Conservation (phyloP, 2,113 vertebrate species). For the Gymnorhina tibicen region DNA sequence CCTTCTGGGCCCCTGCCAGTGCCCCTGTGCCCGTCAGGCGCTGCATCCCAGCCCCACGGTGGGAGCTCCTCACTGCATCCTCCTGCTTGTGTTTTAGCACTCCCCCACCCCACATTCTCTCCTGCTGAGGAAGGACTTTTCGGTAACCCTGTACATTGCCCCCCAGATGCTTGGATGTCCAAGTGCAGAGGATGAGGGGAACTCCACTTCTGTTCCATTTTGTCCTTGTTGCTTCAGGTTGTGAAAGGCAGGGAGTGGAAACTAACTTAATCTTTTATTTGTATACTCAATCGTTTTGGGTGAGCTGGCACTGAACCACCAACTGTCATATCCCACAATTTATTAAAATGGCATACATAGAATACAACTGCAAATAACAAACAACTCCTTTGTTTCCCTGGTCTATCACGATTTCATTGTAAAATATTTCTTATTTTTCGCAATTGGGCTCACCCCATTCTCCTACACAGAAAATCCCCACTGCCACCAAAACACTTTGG, state of each 20-base stretch:
- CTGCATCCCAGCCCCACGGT: neutral
- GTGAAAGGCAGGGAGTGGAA: neutral
- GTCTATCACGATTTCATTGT: neutral
- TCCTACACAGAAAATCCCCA: neutral
- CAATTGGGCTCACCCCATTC: neutral
- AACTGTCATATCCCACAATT: neutral
- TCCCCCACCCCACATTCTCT: neutral
- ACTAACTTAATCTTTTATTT: neutral
- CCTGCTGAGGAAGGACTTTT: neutral
- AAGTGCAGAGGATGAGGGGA: neutral
- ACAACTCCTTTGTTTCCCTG: neutral
- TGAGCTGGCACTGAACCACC: neutral
- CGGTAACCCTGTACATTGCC: too few species aligned
- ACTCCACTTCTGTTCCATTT: neutral
- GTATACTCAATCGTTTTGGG: neutral
- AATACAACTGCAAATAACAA: neutral
- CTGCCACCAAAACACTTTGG: neutral
- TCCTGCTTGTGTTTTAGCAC: neutral
- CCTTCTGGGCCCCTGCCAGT: neutral
- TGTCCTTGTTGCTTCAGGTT: neutral
- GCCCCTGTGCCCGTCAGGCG: accelerated
- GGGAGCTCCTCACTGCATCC: neutral
- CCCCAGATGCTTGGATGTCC: neutral
- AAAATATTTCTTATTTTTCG: neutral
- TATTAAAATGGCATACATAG: neutral